Percentiles rank a stretch among this genome's conserved stretches.
These are phyloP conservation scores for Parnassius mnemosyne DNA, from an alignment of 2,888 invertebrate species.

Conservation along the genomic window DNA sequence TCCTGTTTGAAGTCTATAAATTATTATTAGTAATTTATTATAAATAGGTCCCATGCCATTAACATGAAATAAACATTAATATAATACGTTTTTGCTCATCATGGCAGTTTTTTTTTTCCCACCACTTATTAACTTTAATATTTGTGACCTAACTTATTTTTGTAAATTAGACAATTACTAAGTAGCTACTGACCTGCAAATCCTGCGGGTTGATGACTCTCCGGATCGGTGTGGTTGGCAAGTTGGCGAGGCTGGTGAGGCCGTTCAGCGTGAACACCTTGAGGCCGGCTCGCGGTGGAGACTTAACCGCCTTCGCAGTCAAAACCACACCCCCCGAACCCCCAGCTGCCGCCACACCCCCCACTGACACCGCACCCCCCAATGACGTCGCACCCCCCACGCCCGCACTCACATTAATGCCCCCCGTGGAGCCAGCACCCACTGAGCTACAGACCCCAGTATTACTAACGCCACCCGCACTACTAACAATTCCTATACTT, in stretches of 20 bases:
- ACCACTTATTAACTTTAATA: too few relatives aligned
- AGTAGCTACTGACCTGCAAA: slow-evolving; percentile 37
- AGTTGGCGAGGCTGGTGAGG: slow-evolving; percentile 20
- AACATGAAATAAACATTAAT: too few relatives aligned
- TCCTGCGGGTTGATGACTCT: slow-evolving; percentile 43
- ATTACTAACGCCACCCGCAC: slow-evolving; percentile 8
- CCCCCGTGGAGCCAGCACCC: slow-evolving; percentile 21
- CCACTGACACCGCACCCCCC: slow-evolving; percentile 13
- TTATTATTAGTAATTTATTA: too few relatives aligned
- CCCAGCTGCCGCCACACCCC: slow-evolving; percentile 22
- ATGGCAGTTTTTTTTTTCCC: too few relatives aligned
- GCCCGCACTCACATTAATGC: slow-evolving; percentile 25
- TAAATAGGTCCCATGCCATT: too few relatives aligned
- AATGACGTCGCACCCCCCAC: slow-evolving; percentile 9
- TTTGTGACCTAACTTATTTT: too few relatives aligned
- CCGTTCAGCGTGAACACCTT: slow-evolving; percentile 50
- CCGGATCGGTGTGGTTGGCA: slow-evolving; percentile 38
- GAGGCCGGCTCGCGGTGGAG: slow-evolving; percentile 49
- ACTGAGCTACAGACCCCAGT: slow-evolving; percentile 14
- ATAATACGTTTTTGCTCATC: too few relatives aligned
- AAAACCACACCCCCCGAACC: slow-evolving; percentile 38
- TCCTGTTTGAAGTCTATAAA: too few relatives aligned
- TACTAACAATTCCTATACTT: slow-evolving; percentile 11
- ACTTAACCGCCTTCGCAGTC: slow-evolving; percentile 46
- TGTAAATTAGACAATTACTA: too few relatives aligned